Percentiles rank a stretch among this genome's conserved stretches.
Evolutionary conservation across 1,140 invertebrate genomes (phyloP).

Genomic region (Drosophila sturtevanti): DNA sequence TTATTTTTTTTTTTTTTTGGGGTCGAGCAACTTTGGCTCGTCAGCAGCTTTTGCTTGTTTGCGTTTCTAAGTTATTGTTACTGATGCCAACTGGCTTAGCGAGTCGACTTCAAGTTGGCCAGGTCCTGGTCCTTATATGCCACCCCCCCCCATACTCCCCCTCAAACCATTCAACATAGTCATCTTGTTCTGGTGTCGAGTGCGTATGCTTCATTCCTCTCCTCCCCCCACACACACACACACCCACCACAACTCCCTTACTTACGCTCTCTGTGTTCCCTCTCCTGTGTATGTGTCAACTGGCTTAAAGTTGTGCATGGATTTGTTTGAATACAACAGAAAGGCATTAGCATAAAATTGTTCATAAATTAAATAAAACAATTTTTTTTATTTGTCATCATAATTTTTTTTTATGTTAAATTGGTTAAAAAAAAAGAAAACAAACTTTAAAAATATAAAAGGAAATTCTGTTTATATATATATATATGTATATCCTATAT

Average conservation of each 20-base stretch:
- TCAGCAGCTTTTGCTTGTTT: constrained; percentile 76
- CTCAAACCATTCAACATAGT: constrained; percentile 7
- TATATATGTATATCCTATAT: no score
- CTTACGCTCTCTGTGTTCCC: neutral
- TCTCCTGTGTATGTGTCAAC: constrained; percentile 44
- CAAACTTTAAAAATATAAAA: no score
- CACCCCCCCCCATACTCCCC: neutral
- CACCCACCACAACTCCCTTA: no score
- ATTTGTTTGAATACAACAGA: constrained; percentile 55
- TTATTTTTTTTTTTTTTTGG: neutral
- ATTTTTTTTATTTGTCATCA: constrained; percentile 4
- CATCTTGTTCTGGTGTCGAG: constrained; percentile 30
- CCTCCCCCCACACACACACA: no score
- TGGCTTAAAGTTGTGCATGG: constrained; percentile 49
- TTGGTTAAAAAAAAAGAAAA: neutral
- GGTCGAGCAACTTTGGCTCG: constrained; percentile 50
- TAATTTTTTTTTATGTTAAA: neutral
- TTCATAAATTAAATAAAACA: constrained; percentile 52
- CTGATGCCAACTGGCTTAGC: constrained; percentile 79
- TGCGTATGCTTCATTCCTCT: constrained; percentile 43
- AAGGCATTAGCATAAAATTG: constrained; percentile 68
- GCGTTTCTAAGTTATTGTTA: constrained; percentile 78
- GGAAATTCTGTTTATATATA: no score
- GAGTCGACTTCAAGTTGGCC: constrained; percentile 56
- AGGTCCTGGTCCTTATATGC: neutral